Percentiles rank a stretch among this genome's conserved stretches.
phyloP scores from a whole-genome alignment of 2,797 vertebrate genomes.

The Garrulus glandarius region DNA sequence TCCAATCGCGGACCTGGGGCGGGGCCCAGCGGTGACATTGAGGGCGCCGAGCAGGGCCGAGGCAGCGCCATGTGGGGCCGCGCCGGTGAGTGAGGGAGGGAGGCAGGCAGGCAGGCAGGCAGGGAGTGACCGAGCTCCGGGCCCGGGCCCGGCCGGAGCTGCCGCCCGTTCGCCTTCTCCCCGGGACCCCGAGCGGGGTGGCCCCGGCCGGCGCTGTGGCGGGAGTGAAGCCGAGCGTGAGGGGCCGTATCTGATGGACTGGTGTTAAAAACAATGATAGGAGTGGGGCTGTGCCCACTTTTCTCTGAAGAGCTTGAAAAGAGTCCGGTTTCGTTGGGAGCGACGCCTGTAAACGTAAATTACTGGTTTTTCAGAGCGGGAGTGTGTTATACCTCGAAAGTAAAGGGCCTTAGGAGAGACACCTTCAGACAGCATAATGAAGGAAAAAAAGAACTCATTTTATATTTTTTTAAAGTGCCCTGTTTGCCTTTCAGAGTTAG shows the following conservation, averaged over 20 bases:
- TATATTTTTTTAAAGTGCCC: fast-evolving
- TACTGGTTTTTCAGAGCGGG: fast-evolving
- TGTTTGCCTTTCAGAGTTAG: background rate
- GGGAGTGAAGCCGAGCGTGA: background rate
- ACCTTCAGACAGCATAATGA: background rate
- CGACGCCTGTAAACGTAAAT: too few relatives aligned
- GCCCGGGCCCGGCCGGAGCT: too few relatives aligned
- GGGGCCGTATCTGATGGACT: fast-evolving
- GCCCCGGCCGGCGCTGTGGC: background rate
- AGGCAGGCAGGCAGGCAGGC: background rate
- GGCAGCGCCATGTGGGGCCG: background rate
- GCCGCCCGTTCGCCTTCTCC: too few relatives aligned
- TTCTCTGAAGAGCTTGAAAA: fast-evolving
- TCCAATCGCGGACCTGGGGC: background rate
- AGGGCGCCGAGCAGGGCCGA: background rate
- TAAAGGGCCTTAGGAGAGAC: background rate
- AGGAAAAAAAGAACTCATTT: fast-evolving
- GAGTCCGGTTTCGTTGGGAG: fast-evolving
- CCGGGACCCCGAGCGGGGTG: background rate
- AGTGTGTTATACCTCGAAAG: background rate
- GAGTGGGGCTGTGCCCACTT: fast-evolving
- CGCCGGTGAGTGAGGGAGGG: background rate
- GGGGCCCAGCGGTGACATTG: background rate
- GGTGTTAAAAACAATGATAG: fast-evolving
- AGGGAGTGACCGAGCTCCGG: too few relatives aligned